Evolutionary conservation across 23 tunicate genomes (phyloP).

Genomic region (Phallusia fumigata): DNA sequence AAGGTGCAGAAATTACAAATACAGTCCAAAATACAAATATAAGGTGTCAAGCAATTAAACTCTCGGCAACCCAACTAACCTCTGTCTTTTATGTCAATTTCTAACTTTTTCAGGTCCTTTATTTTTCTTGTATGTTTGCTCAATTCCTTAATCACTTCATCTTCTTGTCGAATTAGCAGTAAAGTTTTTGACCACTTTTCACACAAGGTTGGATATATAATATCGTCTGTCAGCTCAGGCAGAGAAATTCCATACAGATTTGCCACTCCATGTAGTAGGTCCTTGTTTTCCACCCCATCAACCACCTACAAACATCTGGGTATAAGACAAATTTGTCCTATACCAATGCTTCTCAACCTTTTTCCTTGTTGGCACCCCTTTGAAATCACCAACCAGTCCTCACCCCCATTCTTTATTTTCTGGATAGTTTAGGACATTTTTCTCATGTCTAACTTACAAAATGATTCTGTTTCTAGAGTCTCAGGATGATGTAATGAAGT

Average conservation of each 20-base stretch:
- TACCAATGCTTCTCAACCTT: too few relatives aligned
- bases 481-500: too few relatives aligned
- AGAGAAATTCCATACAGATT: conserved; percentile 62
- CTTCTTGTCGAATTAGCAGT: conserved; percentile 47
- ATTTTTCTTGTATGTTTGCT: conserved; percentile 10
- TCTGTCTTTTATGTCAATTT: background rate
- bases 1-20: too few relatives aligned
- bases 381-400: too few relatives aligned
- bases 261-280: conserved; percentile 74
- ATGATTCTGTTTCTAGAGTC: too few relatives aligned
- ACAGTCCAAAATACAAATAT: background rate
- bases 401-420: too few relatives aligned
- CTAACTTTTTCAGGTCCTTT: background rate
- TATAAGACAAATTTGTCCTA: background rate
- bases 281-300: conserved; percentile 52
- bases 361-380: too few relatives aligned
- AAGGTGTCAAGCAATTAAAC: background rate
- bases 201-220: conserved; percentile 68
- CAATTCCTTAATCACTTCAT: conserved; percentile 35
- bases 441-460: too few relatives aligned
- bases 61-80: background rate
- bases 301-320: conserved; percentile 12
- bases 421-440: too few relatives aligned
- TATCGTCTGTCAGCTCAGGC: conserved; percentile 82
- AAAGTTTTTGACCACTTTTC: conserved; percentile 77